phyloP scores from a whole-genome alignment of 2,888 invertebrate genomes.

The Notodonta dromedarius region DNA sequence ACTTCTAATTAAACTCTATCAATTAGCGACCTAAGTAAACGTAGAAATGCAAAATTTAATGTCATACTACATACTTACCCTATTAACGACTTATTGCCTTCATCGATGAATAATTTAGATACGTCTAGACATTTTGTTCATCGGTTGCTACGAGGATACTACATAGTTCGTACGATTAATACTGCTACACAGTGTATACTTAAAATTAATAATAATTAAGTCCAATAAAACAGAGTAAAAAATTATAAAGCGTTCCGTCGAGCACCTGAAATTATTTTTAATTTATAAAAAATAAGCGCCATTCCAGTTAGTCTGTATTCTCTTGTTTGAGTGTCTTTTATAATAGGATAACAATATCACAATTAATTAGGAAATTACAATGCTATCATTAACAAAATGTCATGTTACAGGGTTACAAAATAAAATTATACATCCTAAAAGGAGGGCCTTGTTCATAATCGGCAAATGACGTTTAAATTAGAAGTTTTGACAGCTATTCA shows the following conservation, averaged over 20 bases:
- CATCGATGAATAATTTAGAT: conserved; percentile 6
- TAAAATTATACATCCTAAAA: too few species aligned
- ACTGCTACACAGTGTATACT: conserved; percentile 31
- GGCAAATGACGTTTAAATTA: not conserved
- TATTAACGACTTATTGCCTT: not conserved
- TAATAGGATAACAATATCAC: not conserved
- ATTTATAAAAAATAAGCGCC: not conserved
- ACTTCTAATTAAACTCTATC: not conserved
- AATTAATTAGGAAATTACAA: not conserved
- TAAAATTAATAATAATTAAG: conserved; percentile 18
- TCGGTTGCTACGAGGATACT: conserved; percentile 21
- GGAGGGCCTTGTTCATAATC: too few species aligned
- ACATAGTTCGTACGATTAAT: conserved; percentile 25
- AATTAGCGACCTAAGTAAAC: conserved; percentile 6
- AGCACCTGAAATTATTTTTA: not conserved
- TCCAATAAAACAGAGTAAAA: conserved; percentile 26
- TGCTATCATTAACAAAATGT: not conserved
- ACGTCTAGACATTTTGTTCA: conserved; percentile 24
- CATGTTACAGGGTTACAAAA: not conserved
- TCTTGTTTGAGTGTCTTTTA: conserved; percentile 1
- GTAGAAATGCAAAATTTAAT: conserved; percentile 8
- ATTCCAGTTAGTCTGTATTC: conserved; percentile 1
- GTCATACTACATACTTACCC: not conserved
- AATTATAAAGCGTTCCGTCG: not conserved
- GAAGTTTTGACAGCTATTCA: not conserved